A percentile compares a stretch with the other conserved stretches of the same genome.
Evolutionary conservation across 37 sponge, comb jelly and placozoan genomes (phyloP).

Genomic region (Diacarnus erythraeanus): DNA sequence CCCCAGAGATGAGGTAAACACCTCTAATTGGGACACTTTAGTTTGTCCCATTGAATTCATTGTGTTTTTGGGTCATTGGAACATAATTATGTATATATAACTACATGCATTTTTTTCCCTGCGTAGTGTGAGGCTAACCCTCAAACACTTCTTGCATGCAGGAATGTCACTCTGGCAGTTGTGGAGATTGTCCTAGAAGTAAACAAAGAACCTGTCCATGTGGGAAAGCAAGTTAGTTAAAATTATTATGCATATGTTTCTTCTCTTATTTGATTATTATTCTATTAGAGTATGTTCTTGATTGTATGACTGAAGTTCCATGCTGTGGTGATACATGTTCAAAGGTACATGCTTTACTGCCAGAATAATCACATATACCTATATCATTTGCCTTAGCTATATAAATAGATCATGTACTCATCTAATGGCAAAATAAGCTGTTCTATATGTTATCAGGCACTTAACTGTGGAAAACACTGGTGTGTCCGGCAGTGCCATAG

Average conservation of each 20-base stretch:
- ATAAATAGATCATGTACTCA: no score
- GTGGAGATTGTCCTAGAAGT: conserved; percentile 82
- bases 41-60: no score
- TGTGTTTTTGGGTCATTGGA: no score
- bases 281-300: conserved; percentile 28
- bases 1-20: no score
- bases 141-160: neutral
- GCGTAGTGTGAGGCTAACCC: neutral
- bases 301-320: conserved; percentile 79
- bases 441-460: conserved; percentile 13
- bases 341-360: conserved; percentile 47
- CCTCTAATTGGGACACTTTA: no score
- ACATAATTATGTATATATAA: neutral
- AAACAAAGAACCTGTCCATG: conserved; percentile 81
- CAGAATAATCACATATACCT: no score
- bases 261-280: neutral
- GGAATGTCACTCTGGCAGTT: conserved; percentile 81
- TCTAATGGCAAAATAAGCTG: neutral
- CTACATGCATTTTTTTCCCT: neutral
- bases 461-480: conserved; percentile 65
- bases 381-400: no score
- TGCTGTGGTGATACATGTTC: conserved; percentile 88
- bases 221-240: conserved; percentile 76
- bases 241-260: neutral
- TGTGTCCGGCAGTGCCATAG: conserved; percentile 77